These are phyloP conservation scores for Conomelus anceps DNA, from an alignment of 2,888 invertebrate species.

Conservation along the genomic window DNA sequence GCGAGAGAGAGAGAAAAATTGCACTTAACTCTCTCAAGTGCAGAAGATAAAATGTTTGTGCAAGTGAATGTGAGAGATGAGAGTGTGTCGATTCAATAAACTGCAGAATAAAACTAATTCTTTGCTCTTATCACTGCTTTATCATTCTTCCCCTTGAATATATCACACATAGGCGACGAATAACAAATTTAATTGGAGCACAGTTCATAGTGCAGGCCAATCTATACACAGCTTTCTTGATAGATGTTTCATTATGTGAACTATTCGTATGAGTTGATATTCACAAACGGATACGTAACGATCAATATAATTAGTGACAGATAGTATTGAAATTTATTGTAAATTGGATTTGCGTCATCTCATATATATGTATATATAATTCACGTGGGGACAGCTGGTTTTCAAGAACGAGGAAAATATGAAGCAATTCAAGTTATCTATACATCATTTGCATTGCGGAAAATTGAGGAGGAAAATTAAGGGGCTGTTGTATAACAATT, in stretches of 20 bases:
- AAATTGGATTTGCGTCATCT: background rate
- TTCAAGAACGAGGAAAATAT: background rate
- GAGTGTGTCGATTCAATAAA: background rate
- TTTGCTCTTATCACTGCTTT: background rate
- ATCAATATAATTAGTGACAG: background rate
- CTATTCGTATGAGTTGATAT: background rate
- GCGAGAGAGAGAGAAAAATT: background rate
- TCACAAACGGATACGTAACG: background rate
- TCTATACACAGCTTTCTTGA: background rate
- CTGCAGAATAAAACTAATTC: background rate
- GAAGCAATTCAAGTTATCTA: too few relatives aligned
- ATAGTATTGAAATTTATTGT: background rate
- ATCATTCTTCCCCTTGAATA: background rate
- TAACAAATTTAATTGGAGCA: background rate
- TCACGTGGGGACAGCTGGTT: background rate
- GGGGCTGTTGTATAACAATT: too few relatives aligned
- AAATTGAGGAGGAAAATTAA: background rate
- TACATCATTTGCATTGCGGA: background rate
- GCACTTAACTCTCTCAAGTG: background rate
- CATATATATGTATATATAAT: background rate
- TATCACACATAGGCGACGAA: background rate
- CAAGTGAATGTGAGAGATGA: background rate
- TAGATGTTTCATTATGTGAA: background rate
- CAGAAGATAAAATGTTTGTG: background rate
- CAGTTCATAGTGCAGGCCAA: background rate